Base-by-base conservation (phyloP, 1,140 invertebrate species). In the Colletes latitarsis region DNA sequence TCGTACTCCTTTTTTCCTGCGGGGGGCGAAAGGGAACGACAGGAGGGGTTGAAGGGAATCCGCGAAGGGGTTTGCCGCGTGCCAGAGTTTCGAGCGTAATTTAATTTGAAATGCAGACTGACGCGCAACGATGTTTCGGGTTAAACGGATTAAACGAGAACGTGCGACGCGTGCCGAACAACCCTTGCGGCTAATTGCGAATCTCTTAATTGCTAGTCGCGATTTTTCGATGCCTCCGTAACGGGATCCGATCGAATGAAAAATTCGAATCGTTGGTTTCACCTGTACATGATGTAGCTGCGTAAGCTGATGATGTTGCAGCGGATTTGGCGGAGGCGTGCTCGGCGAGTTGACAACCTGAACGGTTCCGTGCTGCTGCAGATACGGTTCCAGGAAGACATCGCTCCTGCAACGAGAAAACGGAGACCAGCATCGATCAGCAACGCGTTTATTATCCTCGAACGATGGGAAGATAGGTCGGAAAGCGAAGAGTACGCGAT, bases 271-370 rank as follows among this genome's bases (percentile, higher is more conserved):
- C 30, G 30, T 19, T 46, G 30, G 17, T 21, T 80, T 87, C 84
- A 93, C 93, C 91, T 93, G 93, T 88, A 92, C 92, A 92, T 93
- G 92, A 91, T 93, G 93, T 84, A 93, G 88, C 85, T 93, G 92
- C 87, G 89, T 87, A 89, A 92, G 91, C 88, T 93, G 92, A 86
- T 88, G 92, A 76, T 93, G 92, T 55, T 89, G 89, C 72, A 92
- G 90, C 70, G 92, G 92, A 90, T 93, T 91, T 60, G 92, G 91
- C 75, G 92, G 91, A 75, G 92, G 91, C 80, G 92, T 92, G 82
- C 88, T 92, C 66, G 92, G 92, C 64, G 92, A 93, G 81, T 85
- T 92, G 89, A 92, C 91, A 82, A 92, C 90, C 82, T 92, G 89
- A 82, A 93, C 92, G 72, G 92, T 92, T 58, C 91, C 90, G 69